A percentile compares a stretch with the other conserved stretches of the same genome.
Conservation (phyloP, 2,888 invertebrate species). For the Pristionchus maxplancki region DNA sequence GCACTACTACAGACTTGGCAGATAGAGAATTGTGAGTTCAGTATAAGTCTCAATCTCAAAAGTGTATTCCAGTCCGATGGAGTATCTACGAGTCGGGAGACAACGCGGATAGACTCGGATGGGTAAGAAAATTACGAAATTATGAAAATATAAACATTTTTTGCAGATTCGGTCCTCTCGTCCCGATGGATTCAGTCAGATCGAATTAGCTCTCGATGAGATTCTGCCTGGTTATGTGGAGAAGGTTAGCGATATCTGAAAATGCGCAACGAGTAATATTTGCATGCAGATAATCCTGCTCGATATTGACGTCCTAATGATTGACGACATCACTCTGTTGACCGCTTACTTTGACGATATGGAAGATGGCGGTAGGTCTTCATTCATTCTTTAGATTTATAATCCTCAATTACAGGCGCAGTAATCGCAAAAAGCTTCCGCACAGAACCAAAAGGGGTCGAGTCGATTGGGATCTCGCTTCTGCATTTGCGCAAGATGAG, state of each 20-base stretch:
- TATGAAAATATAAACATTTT: no score
- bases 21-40: background rate
- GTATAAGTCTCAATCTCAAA: background rate
- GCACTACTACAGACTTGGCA: conserved; percentile 30
- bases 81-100: conserved; percentile 8
- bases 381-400: background rate
- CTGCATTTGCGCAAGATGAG: background rate
- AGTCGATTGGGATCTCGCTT: no score
- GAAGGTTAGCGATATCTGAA: background rate
- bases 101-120: background rate
- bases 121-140: background rate
- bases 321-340: background rate
- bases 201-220: background rate
- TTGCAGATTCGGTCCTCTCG: background rate
- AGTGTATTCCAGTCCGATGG: conserved; percentile 19
- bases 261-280: no score
- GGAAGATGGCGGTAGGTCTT: background rate
- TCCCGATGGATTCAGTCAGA: background rate
- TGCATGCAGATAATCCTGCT: background rate
- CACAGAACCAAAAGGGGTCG: no score
- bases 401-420: background rate
- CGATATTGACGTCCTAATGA: background rate
- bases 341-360: background rate
- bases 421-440: background rate
- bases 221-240: background rate